Conservation (phyloP, 2,797 vertebrate species). For the Pangasius macronema region DNA sequence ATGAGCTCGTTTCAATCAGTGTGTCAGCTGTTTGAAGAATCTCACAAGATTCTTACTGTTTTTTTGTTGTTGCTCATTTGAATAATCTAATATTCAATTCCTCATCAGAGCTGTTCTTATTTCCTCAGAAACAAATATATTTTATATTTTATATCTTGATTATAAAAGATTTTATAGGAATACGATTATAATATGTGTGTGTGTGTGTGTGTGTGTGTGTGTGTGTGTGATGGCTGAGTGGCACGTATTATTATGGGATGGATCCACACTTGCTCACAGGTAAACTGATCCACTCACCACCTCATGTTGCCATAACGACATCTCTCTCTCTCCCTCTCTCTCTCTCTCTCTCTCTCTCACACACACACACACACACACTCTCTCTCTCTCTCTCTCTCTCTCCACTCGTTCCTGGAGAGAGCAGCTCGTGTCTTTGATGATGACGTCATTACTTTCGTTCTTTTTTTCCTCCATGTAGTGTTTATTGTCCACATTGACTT, state of each 20-base stretch:
- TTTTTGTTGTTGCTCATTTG: not conserved
- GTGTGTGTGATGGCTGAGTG: not conserved
- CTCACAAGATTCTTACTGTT: not conserved
- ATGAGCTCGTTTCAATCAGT: not conserved
- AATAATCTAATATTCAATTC: not conserved
- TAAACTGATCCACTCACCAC: slow-evolving; percentile 8
- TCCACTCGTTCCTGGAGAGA: not conserved
- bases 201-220: not conserved
- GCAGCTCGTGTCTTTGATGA: not conserved
- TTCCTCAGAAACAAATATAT: too few species aligned
- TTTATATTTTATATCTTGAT: too few species aligned
- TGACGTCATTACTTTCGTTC: not conserved
- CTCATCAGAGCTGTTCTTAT: not conserved
- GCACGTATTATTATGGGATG: slow-evolving; percentile 1
- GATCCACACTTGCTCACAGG: not conserved
- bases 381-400: not conserved
- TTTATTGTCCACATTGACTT: not conserved
- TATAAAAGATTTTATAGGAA: not conserved
- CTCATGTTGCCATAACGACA: not conserved
- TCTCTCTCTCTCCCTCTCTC: not conserved
- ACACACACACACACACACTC: too few species aligned
- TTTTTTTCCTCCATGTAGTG: not conserved
- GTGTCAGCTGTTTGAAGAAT: not conserved
- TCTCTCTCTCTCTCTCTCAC: not conserved
- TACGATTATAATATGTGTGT: not conserved